phyloP scores from a whole-genome alignment of 2,888 invertebrate species.

The Neoaliturus tenellus region DNA sequence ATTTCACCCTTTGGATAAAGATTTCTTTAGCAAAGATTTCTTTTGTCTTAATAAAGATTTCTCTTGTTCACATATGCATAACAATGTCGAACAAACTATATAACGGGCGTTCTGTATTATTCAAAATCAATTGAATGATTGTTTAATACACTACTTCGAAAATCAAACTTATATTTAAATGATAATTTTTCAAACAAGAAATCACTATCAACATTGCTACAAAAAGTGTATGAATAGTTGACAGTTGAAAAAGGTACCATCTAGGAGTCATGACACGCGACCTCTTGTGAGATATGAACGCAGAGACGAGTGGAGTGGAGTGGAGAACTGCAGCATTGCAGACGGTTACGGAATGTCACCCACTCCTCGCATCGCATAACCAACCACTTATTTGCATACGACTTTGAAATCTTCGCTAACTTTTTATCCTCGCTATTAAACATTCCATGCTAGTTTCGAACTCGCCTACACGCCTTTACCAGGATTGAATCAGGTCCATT shows the following conservation, averaged over 20 bases:
- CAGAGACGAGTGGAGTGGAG: background rate
- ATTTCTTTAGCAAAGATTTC: too few species aligned
- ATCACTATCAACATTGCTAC: too few species aligned
- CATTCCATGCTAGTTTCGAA: background rate
- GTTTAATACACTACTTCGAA: too few species aligned
- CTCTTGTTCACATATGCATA: too few species aligned
- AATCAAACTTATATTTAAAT: too few species aligned
- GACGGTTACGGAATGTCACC: background rate
- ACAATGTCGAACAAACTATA: too few species aligned
- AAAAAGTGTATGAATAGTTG: conserved; percentile 5
- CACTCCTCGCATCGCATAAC: background rate
- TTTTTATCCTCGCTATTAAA: background rate
- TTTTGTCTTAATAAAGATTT: too few species aligned
- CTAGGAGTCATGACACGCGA: background rate
- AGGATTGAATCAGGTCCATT: too few species aligned
- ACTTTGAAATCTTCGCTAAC: conserved; percentile 27
- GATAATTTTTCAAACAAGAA: too few species aligned
- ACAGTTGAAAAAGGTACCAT: background rate
- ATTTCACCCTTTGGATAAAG: too few species aligned
- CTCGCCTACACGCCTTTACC: background rate
- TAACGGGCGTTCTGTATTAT: too few species aligned
- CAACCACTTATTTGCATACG: conserved; percentile 20
- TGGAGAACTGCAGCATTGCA: conserved; percentile 13
- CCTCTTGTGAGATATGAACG: background rate
- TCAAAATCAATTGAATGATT: too few species aligned